Evolutionary conservation across 1,140 invertebrate genomes (phyloP).

Genomic region (Drosophila mauritiana): DNA sequence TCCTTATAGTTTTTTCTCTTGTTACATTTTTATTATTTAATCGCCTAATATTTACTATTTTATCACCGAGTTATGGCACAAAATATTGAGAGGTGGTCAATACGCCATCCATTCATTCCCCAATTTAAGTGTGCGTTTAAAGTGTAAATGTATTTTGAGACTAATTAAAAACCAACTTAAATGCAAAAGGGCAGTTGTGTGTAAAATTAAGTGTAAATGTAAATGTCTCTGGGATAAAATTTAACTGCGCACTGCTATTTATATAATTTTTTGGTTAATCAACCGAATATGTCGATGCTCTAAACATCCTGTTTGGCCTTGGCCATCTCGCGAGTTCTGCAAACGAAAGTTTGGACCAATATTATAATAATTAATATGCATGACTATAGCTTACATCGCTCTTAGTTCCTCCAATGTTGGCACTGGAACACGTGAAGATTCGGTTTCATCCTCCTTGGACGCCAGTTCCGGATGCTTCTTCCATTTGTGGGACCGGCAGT

Average conservation of each 20-base stretch:
- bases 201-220: neutral
- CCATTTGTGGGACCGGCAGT: conserved; percentile 85
- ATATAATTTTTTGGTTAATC: neutral
- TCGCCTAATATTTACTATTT: conserved; percentile 18
- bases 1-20: conserved; percentile 47
- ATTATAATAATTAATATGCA: neutral
- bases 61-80: conserved; percentile 5
- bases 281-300: too few species aligned
- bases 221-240: too few species aligned
- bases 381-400: conserved; percentile 50
- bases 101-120: conserved; percentile 38
- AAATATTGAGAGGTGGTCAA: conserved; percentile 3
- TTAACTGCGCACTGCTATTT: too few species aligned
- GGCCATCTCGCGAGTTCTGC: conserved; percentile 46
- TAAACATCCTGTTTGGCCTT: conserved; percentile 18
- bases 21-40: conserved; percentile 47
- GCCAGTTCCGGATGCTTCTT: conserved; percentile 84
- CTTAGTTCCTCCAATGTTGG: conserved; percentile 77
- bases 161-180: conserved; percentile 47
- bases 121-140: conserved; percentile 49
- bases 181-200: conserved; percentile 4
- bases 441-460: conserved; percentile 47
- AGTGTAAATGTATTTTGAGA: conserved; percentile 70
- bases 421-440: conserved; percentile 60
- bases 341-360: neutral